Percentiles rank a stretch among this genome's conserved stretches.
Conservation (phyloP, 2,888 invertebrate species). For the Orthosia incerta region DNA sequence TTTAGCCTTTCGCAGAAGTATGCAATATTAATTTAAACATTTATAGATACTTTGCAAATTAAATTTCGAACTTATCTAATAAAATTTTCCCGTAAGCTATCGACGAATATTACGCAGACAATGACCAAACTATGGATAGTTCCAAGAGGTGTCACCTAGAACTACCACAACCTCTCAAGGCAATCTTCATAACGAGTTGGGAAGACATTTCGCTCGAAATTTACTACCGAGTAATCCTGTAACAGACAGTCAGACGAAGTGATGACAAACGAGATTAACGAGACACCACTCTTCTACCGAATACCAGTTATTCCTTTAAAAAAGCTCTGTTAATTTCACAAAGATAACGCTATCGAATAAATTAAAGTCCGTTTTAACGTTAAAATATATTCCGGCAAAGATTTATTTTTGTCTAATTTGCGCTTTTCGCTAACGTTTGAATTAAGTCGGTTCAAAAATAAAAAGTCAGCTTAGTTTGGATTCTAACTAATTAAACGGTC, state of each 20-base stretch:
- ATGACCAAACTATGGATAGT: background rate
- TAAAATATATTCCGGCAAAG: slow-evolving; percentile 58
- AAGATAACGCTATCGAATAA: slow-evolving; percentile 69
- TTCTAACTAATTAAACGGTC: slow-evolving; percentile 41
- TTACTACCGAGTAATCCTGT: slow-evolving; percentile 42
- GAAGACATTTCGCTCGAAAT: slow-evolving; percentile 35
- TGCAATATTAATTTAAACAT: too few relatives aligned
- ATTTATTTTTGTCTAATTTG: slow-evolving; percentile 67
- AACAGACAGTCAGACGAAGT: slow-evolving; percentile 50
- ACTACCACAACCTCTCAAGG: background rate
- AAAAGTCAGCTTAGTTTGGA: slow-evolving; percentile 47
- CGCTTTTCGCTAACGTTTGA: slow-evolving; percentile 59
- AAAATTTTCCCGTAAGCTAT: background rate
- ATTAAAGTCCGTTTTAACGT: slow-evolving; percentile 64
- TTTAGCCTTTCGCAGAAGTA: too few relatives aligned
- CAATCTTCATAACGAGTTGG: slow-evolving; percentile 24
- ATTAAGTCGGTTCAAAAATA: slow-evolving; percentile 52
- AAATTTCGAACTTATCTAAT: background rate
- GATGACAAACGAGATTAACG: slow-evolving; percentile 66
- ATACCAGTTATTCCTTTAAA: slow-evolving; percentile 49
- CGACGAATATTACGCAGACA: background rate
- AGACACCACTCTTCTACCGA: slow-evolving; percentile 33
- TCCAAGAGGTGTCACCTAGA: slow-evolving; percentile 9
- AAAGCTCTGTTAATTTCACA: slow-evolving; percentile 66
- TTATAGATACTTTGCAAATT: background rate